Base-by-base conservation (phyloP, 2,113 vertebrate species). In the Origma solitaria region DNA sequence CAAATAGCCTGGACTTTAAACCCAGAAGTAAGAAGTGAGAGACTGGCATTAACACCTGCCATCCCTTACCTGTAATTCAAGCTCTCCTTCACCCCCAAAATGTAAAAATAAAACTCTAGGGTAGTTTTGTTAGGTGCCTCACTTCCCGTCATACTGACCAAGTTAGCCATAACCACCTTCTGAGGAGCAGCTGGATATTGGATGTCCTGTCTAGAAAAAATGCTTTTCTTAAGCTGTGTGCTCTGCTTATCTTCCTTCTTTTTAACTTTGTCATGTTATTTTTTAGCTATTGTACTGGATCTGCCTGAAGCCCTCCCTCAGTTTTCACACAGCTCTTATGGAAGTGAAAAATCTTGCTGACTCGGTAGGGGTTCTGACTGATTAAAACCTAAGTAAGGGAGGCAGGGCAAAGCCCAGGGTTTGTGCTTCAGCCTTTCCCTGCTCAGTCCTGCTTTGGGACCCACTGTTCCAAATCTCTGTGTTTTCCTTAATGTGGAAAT, bases 341-440 rank as follows among this genome's bases (percentile, higher is more conserved):
- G 68, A 96, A 86, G 56, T 71, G 88, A 92, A 96, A 86, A 92
- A 78, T 90, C 68, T 88, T 90, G 76, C 87, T 94, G 94, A 92
- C 92, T 94, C 22, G 0, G 82, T 95, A 68, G 82, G 88, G 76
- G 44, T 54, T 96, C 95, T 70, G 82, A 58, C 81, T 72, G 66
- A 88, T 87, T 90, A 91, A 92, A 94, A 85, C 38, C 68, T 50
- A 56, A 90, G 84, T 45, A 57, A 86, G 60, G 33, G 65, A 91
- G 71, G 93, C 47, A 86, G 60, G 25, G 51, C 64, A 93, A 90
- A 93, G 64, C 51, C 40, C 5, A 5, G 30, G 0, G 0, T 58
- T 82, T 77, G 38, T 77, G 47, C 30, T 89, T 71, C 66, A 89
- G 53, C 65, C 50, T 82, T 82, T 79, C 35, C 31, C 42, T 87